A percentile compares a stretch with the other conserved stretches of the same genome.
Conservation (phyloP, 2,797 vertebrate species). For the Ptychadena robeensis region DNA sequence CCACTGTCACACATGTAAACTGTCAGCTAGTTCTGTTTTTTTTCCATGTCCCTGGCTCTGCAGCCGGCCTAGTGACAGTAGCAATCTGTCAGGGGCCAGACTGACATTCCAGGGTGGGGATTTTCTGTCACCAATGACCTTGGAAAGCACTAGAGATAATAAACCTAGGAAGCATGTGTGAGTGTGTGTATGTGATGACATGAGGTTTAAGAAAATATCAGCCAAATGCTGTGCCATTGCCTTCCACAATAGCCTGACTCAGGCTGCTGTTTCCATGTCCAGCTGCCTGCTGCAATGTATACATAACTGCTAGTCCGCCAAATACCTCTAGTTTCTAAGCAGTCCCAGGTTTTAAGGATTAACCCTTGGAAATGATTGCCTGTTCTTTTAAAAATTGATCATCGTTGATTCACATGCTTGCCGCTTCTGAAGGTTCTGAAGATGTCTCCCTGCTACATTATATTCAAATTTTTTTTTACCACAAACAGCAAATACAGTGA, state of each 20-base stretch:
- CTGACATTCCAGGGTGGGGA: conserved; percentile 58
- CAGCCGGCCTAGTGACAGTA: conserved; percentile 41
- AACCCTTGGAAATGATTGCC: conserved; percentile 5
- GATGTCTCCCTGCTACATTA: not conserved
- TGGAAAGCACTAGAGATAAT: conserved; percentile 48
- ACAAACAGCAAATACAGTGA: no score
- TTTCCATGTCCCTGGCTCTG: conserved; percentile 37
- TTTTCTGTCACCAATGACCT: conserved; percentile 56
- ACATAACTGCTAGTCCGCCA: not conserved
- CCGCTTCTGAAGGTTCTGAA: not conserved
- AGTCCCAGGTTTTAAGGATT: conserved; percentile 1
- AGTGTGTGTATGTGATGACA: conserved; percentile 29
- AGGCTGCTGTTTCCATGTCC: conserved; percentile 4
- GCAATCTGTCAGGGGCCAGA: conserved; percentile 44
- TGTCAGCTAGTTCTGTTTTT: conserved; percentile 48
- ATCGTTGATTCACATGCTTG: not conserved
- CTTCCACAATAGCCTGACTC: conserved; percentile 12
- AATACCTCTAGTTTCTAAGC: not conserved
- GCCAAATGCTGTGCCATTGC: conserved; percentile 25
- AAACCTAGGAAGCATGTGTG: conserved; percentile 43
- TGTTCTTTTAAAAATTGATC: not conserved
- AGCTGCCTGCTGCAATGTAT: conserved; percentile 1
- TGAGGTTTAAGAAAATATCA: conserved; percentile 46
- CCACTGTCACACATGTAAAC: conserved; percentile 49
- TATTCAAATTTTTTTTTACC: no score